These are phyloP conservation scores for Grapholita molesta DNA, from an alignment of 1,140 invertebrate species.

Conservation along the genomic window DNA sequence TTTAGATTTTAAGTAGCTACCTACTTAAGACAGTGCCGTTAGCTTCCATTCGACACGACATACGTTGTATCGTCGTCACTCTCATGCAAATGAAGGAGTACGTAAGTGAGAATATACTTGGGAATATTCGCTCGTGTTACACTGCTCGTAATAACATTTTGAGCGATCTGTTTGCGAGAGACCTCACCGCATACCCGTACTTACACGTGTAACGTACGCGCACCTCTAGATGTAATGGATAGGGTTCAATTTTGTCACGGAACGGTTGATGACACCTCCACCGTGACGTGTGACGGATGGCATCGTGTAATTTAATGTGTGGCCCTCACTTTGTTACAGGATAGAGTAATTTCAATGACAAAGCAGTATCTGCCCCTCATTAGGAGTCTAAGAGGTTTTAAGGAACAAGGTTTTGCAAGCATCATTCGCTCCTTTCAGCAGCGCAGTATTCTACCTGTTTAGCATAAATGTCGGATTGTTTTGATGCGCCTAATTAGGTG, in stretches of 20 bases:
- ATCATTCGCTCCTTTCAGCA: slow-evolving; percentile 1
- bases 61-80: background rate
- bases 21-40: background rate
- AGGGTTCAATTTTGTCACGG: slow-evolving; percentile 9
- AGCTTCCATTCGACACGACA: background rate
- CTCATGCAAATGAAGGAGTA: background rate
- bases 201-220: background rate
- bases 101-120: background rate
- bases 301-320: slow-evolving; percentile 9
- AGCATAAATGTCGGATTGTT: slow-evolving; percentile 8
- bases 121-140: background rate
- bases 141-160: background rate
- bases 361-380: slow-evolving; percentile 2
- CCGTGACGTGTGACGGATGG: slow-evolving; percentile 11
- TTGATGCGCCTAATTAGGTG: background rate
- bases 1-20: background rate
- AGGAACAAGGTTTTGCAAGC: background rate
- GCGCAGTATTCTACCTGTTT: background rate
- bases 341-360: slow-evolving; percentile 15
- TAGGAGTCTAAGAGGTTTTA: background rate
- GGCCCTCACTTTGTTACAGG: slow-evolving; percentile 11
- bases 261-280: background rate
- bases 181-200: background rate
- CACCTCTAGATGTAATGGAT: background rate
- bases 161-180: background rate